These are phyloP conservation scores for Glaucidium brasilianum DNA, from an alignment of 2,113 vertebrate genomes.

Conservation along the genomic window DNA sequence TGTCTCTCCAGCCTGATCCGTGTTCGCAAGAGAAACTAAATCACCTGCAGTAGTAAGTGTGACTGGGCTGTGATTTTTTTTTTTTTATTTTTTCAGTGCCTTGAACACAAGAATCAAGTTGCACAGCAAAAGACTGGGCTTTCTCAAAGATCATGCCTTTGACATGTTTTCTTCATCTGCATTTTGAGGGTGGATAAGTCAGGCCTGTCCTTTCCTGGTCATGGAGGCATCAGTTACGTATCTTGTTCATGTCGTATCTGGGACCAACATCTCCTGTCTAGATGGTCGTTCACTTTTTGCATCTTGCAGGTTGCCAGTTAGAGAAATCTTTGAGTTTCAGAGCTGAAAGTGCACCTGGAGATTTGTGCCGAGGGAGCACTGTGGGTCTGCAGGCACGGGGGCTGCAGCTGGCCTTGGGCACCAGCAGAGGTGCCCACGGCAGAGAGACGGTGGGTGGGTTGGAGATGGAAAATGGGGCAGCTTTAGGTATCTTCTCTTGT, in stretches of 20 bases:
- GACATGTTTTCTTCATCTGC: no score
- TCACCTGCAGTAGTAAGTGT: not conserved
- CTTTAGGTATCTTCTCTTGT: not conserved
- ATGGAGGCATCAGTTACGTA: not conserved
- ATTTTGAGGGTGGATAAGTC: not conserved
- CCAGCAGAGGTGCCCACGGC: not conserved
- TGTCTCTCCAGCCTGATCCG: not conserved
- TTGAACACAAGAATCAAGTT: not conserved
- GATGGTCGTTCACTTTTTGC: not conserved
- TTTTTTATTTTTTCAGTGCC: not conserved
- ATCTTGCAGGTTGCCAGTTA: not conserved
- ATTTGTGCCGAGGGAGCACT: not conserved
- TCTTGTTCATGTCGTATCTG: fast-evolving
- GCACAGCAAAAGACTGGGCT: not conserved
- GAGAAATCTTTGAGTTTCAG: not conserved
- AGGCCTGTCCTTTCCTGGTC: not conserved
- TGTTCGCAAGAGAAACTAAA: not conserved
- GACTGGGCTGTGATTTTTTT: no score
- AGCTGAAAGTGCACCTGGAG: not conserved
- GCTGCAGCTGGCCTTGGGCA: not conserved
- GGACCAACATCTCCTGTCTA: not conserved
- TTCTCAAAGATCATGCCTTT: not conserved
- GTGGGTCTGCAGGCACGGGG: not conserved
- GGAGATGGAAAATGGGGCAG: not conserved
- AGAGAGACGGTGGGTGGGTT: fast-evolving